Conservation (phyloP, 2,888 invertebrate species). For the Brenthis ino region DNA sequence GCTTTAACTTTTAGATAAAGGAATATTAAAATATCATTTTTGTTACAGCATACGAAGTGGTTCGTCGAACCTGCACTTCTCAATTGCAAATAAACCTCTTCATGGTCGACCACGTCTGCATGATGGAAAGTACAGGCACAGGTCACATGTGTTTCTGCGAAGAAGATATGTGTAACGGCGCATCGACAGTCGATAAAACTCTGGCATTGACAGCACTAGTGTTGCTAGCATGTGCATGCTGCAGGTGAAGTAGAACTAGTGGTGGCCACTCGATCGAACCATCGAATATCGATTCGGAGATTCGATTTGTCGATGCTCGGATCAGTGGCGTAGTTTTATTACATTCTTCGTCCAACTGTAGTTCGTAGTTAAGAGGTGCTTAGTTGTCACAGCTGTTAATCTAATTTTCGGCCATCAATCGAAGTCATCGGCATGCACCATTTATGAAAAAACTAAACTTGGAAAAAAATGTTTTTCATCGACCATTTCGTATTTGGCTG, state of each 20-base stretch:
- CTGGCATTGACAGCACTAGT: constrained; percentile 58
- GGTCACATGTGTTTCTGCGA: constrained; percentile 99
- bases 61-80: constrained; percentile 95
- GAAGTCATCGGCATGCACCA: not conserved
- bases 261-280: constrained; percentile 49
- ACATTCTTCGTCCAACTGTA: constrained; percentile 77
- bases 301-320: constrained; percentile 28
- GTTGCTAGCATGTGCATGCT: constrained; percentile 74
- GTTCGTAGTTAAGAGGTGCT: constrained; percentile 67
- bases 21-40: constrained; percentile 30
- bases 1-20: not conserved
- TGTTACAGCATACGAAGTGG: constrained; percentile 92
- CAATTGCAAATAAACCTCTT: constrained; percentile 97
- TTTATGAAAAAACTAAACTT: not conserved
- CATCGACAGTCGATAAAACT: constrained; percentile 54
- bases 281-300: not conserved
- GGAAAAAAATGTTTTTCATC: not conserved
- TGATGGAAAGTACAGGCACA: constrained; percentile 98
- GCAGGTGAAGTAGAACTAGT: constrained; percentile 74
- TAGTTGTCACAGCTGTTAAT: constrained; percentile 61
- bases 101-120: constrained; percentile 99
- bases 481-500: not conserved
- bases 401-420: constrained; percentile 10
- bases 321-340: constrained; percentile 64
- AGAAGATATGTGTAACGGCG: constrained; percentile 95